Percentiles rank a stretch among this genome's conserved stretches.
Evolutionary conservation across 1,140 invertebrate genomes (phyloP).

Genomic region (Helicoverpa zea): DNA sequence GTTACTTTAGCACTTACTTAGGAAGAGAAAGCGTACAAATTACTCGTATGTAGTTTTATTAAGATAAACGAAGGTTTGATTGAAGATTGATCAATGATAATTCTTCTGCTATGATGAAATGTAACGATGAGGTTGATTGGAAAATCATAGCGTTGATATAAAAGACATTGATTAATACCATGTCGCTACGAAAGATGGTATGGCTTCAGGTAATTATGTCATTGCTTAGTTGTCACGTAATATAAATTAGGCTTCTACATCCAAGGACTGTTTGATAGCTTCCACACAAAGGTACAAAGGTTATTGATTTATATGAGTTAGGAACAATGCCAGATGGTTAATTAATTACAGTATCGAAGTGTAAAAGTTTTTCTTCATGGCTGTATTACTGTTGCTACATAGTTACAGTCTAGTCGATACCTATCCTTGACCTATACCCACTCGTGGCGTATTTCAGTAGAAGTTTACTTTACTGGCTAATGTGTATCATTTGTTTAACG

Average conservation of each 20-base stretch:
- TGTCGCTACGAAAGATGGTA: background rate
- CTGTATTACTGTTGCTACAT: background rate
- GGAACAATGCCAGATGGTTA: too few species aligned
- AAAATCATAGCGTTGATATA: background rate
- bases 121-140: background rate
- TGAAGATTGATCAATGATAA: background rate
- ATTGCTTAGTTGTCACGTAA: background rate
- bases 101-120: background rate
- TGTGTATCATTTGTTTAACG: conserved; percentile 10
- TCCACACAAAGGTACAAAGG: background rate
- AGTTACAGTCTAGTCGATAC: background rate
- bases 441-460: background rate
- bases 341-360: too few species aligned
- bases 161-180: background rate
- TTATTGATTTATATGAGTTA: too few species aligned
- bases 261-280: background rate
- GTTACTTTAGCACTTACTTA: conserved; percentile 1
- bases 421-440: background rate
- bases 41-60: background rate
- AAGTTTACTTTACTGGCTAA: background rate
- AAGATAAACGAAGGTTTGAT: background rate
- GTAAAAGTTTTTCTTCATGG: too few species aligned
- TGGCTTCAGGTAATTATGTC: background rate
- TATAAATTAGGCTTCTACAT: background rate
- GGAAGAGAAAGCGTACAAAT: conserved; percentile 23